These are phyloP conservation scores for Teleogryllus occipitalis DNA, from an alignment of 1,140 invertebrate species.

Conservation along the genomic window DNA sequence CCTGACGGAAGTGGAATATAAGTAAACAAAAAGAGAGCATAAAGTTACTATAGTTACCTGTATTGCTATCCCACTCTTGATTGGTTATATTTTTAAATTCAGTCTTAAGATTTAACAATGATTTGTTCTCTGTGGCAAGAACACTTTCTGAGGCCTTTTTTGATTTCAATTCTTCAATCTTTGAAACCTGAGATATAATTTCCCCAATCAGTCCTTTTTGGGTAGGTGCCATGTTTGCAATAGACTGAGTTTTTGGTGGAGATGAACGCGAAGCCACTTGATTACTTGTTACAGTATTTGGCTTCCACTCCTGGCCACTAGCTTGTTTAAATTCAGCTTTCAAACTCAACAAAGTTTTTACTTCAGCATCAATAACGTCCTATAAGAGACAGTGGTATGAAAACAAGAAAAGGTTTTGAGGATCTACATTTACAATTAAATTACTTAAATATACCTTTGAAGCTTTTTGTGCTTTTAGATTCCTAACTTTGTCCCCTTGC, in stretches of 20 bases:
- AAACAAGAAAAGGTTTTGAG: background rate
- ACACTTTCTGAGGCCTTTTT: background rate
- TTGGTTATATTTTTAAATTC: slow-evolving; percentile 70
- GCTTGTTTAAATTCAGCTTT: slow-evolving; percentile 72
- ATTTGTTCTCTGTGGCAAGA: slow-evolving; percentile 34
- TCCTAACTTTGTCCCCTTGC: slow-evolving; percentile 63
- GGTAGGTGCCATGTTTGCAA: background rate
- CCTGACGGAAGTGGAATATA: too few relatives aligned
- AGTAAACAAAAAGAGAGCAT: background rate
- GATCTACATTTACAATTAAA: background rate
- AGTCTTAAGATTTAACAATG: slow-evolving; percentile 62
- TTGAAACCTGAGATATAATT: background rate
- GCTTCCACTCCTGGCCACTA: slow-evolving; percentile 56
- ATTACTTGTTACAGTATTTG: slow-evolving; percentile 22
- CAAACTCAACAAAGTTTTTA: slow-evolving; percentile 62
- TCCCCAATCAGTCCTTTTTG: background rate
- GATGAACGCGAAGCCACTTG: background rate
- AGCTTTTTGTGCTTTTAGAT: slow-evolving; percentile 60
- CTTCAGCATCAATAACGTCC: slow-evolving; percentile 56
- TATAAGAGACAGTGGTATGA: slow-evolving; percentile 23
- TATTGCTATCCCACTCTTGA: slow-evolving; percentile 41
- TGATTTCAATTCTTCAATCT: background rate
- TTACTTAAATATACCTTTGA: slow-evolving; percentile 33
- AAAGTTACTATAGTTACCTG: background rate
- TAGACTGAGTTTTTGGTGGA: too few relatives aligned